Evolutionary conservation across 2,113 vertebrate genomes (phyloP), one percentile per base, ranked within the genome.

Genomic region (Pterocles gutturalis): DNA sequence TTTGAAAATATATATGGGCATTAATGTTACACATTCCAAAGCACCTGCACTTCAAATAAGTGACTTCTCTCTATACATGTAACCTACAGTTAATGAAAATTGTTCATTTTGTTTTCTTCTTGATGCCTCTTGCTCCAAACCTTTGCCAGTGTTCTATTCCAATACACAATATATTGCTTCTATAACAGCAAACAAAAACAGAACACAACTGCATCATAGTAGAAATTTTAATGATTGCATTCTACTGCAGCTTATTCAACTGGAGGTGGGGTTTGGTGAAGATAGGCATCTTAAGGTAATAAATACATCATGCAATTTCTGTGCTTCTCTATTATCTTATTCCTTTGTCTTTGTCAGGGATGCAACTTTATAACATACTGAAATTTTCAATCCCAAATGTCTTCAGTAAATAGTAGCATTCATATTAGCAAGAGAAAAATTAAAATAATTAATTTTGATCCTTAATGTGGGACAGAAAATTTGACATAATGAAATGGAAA

Each of bases 401-500:
- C 67, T 94, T 88, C 3, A 17, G 90, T 45, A 84, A 93, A 79
- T 38, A 60, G 10, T 34, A 93, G 41, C 41, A 51, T 57, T 77
- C 43, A 70, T 31, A 67, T 57, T 62, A 71, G 33, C 13, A 62
- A 45, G 9, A 64, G 64, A 88, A 82, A 87, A 73, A 46, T 29
- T 10, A 51, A 89, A 87, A 33, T 0, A 80, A 48, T 21, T 85
- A 3, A 62, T 94, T 90, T 90, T 82, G 49, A 92, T 64, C 49
- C 45, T 82, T 92, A 72, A 93, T 17, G 81, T 94, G 96, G 96
- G 96, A 98, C 88, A 97, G 98, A 98, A 97, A 97, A 98, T 97
- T 96, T 95, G 89, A 98, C 96, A 96, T 96, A 38, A 97, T 81
- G 96, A 98, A 98, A 98, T 96, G 89, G 91, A 94, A 97, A 89